Percentiles rank a stretch among this genome's conserved stretches.
Evolutionary conservation across 2,888 invertebrate species (phyloP).

Genomic region (Melinaea menophilus): DNA sequence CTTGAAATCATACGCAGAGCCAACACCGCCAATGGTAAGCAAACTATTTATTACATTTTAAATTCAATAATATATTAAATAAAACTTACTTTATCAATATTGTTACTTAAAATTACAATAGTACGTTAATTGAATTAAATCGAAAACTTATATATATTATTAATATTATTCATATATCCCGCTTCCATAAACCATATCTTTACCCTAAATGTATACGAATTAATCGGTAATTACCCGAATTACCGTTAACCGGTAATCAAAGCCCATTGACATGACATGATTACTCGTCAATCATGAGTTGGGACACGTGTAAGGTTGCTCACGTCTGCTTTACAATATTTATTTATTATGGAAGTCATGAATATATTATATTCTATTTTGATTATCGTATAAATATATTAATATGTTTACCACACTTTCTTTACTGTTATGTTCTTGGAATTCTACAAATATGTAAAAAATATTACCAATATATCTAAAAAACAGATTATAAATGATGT

Average conservation of each 20-base stretch:
- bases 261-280: slow-evolving; percentile 11
- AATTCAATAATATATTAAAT: too few species aligned
- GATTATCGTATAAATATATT: too few species aligned
- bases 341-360: neutral
- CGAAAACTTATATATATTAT: neutral
- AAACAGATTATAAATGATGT: too few species aligned
- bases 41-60: neutral
- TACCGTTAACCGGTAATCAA: slow-evolving; percentile 14
- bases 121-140: too few species aligned
- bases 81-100: too few species aligned
- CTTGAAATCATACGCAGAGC: slow-evolving; percentile 89
- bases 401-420: too few species aligned
- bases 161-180: neutral
- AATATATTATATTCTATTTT: neutral
- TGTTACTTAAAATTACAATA: too few species aligned
- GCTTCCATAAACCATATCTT: neutral
- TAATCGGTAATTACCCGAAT: slow-evolving; percentile 42
- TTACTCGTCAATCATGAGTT: slow-evolving; percentile 5
- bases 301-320: slow-evolving; percentile 2
- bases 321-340: neutral
- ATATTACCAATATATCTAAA: too few species aligned
- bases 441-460: too few species aligned
- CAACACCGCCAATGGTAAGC: slow-evolving; percentile 76
- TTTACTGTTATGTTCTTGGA: too few species aligned
- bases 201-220: slow-evolving; percentile 29